Percentiles rank a stretch among this genome's conserved stretches.
Evolutionary conservation across 2,888 invertebrate genomes (phyloP).

Genomic region (Seira sanloemensis): DNA sequence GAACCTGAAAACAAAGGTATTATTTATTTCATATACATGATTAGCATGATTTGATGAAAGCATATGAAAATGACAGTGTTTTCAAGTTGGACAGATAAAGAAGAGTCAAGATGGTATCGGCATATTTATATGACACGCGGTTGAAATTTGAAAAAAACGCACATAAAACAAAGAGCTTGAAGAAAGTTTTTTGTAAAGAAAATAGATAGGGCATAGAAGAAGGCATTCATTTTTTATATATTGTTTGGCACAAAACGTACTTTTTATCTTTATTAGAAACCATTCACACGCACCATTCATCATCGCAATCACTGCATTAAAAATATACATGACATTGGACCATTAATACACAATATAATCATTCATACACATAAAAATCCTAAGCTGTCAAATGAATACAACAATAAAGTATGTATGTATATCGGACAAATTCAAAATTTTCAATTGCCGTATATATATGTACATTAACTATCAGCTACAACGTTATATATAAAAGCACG

Average conservation of each 20-base stretch:
- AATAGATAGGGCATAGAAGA: constrained; percentile 58
- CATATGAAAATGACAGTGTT: background rate
- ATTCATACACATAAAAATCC: background rate
- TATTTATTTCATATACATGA: background rate
- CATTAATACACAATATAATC: no score
- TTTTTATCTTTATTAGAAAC: constrained; percentile 57
- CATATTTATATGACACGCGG: no score
- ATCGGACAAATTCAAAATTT: background rate
- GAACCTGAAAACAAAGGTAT: background rate
- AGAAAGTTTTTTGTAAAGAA: background rate
- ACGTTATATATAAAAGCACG: background rate
- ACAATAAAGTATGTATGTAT: background rate
- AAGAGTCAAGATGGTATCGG: background rate
- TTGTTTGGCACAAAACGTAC: constrained; percentile 63
- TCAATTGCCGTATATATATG: constrained; percentile 7
- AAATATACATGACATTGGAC: background rate
- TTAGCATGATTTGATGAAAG: background rate
- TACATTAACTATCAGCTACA: background rate
- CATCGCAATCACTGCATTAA: constrained; percentile 17
- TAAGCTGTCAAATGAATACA: no score
- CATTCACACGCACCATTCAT: constrained; percentile 29
- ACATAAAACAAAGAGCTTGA: background rate
- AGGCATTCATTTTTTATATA: constrained; percentile 10
- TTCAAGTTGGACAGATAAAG: background rate
- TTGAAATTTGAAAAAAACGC: background rate